phyloP scores from a whole-genome alignment of 1,140 invertebrate species.

The Bombus ignitus region DNA sequence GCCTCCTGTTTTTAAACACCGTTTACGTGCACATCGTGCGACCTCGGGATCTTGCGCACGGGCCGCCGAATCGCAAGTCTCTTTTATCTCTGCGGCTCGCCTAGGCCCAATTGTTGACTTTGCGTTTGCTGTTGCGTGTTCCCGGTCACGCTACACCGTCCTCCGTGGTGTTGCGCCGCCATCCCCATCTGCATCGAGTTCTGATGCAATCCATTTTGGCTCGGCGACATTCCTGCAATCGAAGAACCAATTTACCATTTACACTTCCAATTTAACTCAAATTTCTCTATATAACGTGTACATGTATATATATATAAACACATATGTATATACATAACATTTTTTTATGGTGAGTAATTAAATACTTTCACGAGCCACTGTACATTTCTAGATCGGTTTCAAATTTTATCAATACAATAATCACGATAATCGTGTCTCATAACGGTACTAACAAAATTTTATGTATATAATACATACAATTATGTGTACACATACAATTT shows the following conservation, averaged over 20 bases:
- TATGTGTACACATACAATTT: not conserved
- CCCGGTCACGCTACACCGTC: conserved; percentile 77
- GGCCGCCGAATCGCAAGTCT: conserved; percentile 64
- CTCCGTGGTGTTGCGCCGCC: conserved; percentile 72
- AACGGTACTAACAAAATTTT: no score
- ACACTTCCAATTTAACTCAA: not conserved
- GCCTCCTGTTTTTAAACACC: conserved; percentile 28
- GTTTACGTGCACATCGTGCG: conserved; percentile 51
- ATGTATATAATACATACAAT: not conserved
- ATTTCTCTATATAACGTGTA: no score
- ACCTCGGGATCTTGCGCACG: conserved; percentile 63
- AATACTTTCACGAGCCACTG: no score
- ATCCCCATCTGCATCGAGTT: conserved; percentile 55
- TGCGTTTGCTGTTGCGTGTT: conserved; percentile 74
- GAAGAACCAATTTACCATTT: not conserved
- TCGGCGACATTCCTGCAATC: conserved; percentile 80
- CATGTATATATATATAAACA: not conserved
- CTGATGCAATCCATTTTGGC: conserved; percentile 75
- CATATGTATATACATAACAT: not conserved
- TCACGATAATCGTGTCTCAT: no score
- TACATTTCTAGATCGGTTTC: no score
- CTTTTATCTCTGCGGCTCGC: conserved; percentile 81
- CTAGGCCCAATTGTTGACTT: conserved; percentile 76
- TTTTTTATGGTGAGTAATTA: no score
- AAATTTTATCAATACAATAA: no score